Conservation (phyloP, 2,113 vertebrate species). For the Neotragus pygmaeus region DNA sequence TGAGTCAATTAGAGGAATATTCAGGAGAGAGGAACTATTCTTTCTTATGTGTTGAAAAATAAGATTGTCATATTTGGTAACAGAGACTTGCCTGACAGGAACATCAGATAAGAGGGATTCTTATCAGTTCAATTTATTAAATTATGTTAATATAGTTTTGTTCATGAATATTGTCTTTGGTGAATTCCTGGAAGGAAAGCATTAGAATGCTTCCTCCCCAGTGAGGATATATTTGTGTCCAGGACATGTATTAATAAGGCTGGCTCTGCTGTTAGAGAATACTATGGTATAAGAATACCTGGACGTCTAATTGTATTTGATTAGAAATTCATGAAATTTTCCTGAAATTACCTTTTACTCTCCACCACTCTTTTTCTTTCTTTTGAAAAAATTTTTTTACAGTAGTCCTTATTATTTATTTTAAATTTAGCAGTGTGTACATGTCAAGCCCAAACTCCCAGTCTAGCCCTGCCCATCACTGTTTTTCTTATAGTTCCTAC, state of each 20-base stretch:
- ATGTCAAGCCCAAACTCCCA: neutral
- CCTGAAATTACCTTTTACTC: neutral
- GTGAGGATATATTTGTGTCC: slow-evolving; percentile 40
- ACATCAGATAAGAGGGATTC: neutral
- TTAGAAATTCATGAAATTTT: neutral
- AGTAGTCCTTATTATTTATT: neutral
- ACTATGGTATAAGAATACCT: neutral
- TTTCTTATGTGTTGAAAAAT: neutral
- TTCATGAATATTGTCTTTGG: slow-evolving; percentile 37
- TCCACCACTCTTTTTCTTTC: neutral
- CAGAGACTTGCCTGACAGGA: neutral
- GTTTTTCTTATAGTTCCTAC: neutral
- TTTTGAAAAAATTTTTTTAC: neutral
- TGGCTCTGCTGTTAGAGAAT: neutral
- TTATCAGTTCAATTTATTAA: slow-evolving; percentile 39
- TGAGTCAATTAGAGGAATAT: neutral
- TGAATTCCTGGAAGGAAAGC: slow-evolving; percentile 68
- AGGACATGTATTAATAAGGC: neutral
- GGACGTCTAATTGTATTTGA: slow-evolving; percentile 1
- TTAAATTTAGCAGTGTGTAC: neutral
- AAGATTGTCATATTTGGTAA: neutral
- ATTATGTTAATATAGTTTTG: slow-evolving; percentile 19
- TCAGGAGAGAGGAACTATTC: neutral
- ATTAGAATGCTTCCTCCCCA: slow-evolving; percentile 54
- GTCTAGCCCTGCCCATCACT: neutral